Conservation (phyloP, 2,888 invertebrate species). For the Diarsia brunnea region DNA sequence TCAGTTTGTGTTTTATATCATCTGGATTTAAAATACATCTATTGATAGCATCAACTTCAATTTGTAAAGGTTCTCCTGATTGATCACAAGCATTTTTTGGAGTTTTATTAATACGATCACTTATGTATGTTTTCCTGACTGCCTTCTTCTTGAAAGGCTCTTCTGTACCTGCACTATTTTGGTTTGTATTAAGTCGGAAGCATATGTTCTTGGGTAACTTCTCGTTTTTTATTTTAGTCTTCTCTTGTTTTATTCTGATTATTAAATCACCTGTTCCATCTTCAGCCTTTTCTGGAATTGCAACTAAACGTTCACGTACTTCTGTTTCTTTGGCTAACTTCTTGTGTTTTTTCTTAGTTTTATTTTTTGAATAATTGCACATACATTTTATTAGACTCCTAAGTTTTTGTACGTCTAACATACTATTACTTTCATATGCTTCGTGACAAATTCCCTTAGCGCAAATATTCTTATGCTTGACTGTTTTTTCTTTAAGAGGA, state of each 20-base stretch:
- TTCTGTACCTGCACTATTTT: background rate
- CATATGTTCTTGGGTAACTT: background rate
- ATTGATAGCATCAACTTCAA: constrained; percentile 69
- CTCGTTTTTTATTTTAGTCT: background rate
- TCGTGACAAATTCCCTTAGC: constrained; percentile 17
- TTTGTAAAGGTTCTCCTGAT: constrained; percentile 62
- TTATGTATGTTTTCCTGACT: background rate
- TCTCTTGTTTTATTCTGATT: constrained; percentile 1
- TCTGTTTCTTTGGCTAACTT: background rate
- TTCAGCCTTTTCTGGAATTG: constrained; percentile 23
- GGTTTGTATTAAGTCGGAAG: background rate
- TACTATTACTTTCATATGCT: constrained; percentile 7
- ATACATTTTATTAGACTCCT: constrained; percentile 53
- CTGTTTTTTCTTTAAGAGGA: background rate
- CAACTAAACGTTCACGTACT: background rate
- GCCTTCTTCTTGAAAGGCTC: background rate
- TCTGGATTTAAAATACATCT: constrained; percentile 67
- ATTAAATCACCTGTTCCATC: constrained; percentile 1
- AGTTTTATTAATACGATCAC: background rate
- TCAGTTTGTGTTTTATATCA: constrained; percentile 69
- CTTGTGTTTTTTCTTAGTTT: background rate
- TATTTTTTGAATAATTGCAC: constrained; percentile 54
- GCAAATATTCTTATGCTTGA: background rate
- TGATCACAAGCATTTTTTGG: constrained; percentile 39
- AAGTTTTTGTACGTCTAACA: constrained; percentile 31